Evolutionary conservation across 2,888 invertebrate genomes (phyloP).

Genomic region (Busseola fusca): DNA sequence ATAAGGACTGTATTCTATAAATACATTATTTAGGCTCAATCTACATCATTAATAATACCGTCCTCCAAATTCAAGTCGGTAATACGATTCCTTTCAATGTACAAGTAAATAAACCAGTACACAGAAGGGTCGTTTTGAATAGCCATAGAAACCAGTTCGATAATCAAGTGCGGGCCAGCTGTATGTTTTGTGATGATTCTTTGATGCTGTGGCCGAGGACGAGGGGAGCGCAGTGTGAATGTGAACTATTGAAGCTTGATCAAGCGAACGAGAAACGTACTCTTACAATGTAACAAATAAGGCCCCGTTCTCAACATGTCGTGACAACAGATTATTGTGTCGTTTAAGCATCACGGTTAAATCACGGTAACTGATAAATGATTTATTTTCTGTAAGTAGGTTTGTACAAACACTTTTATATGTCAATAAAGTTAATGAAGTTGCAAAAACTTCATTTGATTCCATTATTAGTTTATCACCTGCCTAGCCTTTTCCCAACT

Average conservation of each 20-base stretch:
- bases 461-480: too few relatives aligned
- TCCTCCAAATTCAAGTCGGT: constrained; percentile 11
- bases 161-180: constrained; percentile 11
- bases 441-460: too few relatives aligned
- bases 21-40: not conserved
- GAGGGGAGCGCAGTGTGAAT: constrained; percentile 16
- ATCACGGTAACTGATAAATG: too few relatives aligned
- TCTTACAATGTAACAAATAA: not conserved
- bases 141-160: constrained; percentile 23
- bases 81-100: constrained; percentile 15
- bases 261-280: not conserved
- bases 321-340: too few relatives aligned
- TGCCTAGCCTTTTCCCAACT: too few relatives aligned
- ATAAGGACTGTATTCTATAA: not conserved
- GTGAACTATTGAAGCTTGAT: constrained; percentile 14
- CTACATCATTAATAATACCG: not conserved
- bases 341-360: too few relatives aligned
- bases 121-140: constrained; percentile 26
- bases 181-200: constrained; percentile 24
- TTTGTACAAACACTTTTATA: too few relatives aligned
- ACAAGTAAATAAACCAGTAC: not conserved
- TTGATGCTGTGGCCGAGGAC: constrained; percentile 30
- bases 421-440: too few relatives aligned
- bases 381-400: too few relatives aligned
- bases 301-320: too few relatives aligned